Conservation (phyloP, 2,888 invertebrate species). For the Fabriciana adippe region DNA sequence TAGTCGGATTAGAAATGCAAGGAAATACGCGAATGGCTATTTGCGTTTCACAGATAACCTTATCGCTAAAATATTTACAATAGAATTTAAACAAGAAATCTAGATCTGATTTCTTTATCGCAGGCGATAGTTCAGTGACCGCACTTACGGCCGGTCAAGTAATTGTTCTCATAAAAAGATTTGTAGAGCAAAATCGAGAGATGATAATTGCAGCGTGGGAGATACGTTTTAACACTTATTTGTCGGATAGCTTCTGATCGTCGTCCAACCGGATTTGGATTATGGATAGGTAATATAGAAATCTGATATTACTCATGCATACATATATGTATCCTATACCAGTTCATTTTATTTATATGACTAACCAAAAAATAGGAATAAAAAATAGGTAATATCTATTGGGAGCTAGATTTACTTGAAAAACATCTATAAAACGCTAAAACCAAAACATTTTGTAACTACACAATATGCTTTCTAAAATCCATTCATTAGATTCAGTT, state of each 20-base stretch:
- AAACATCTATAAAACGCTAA: neutral
- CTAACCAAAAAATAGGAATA: neutral
- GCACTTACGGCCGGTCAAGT: conserved; percentile 23
- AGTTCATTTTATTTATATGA: neutral
- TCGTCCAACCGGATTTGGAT: conserved; percentile 13
- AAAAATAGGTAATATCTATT: neutral
- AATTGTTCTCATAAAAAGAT: conserved; percentile 29
- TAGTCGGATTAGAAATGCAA: neutral
- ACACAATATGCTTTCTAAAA: conserved; percentile 4
- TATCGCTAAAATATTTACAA: conserved; percentile 48
- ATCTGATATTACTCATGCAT: conserved; percentile 5
- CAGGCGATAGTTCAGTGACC: conserved; percentile 53
- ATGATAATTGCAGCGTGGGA: conserved; percentile 29
- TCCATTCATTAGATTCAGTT: neutral
- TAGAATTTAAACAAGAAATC: conserved; percentile 52
- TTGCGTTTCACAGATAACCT: conserved; percentile 32
- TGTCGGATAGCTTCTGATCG: neutral
- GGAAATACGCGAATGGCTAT: neutral
- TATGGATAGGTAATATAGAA: conserved; percentile 14
- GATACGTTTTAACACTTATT: conserved; percentile 17
- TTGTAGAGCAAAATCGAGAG: conserved; percentile 17
- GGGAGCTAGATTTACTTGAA: neutral
- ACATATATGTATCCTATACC: neutral
- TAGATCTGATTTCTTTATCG: conserved; percentile 58
- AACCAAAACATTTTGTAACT: neutral